These are phyloP conservation scores for Phyto melanocephala DNA, from an alignment of 2,888 invertebrate genomes.

Conservation along the genomic window DNA sequence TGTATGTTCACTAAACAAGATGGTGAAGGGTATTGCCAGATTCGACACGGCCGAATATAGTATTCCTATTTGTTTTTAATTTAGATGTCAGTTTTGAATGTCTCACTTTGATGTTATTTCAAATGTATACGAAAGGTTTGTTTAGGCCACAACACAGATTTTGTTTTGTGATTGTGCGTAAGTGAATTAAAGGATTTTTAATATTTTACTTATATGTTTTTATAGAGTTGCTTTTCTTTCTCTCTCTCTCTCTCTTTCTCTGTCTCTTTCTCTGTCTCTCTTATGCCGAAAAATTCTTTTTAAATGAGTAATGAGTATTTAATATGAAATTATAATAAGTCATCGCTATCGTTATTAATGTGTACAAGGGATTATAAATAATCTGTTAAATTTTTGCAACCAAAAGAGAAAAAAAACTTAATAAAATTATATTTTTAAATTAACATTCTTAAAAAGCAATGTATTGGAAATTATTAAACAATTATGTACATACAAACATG, in stretches of 20 bases:
- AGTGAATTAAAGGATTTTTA: constrained; percentile 14
- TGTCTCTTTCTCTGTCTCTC: too few relatives aligned
- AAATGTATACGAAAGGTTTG: constrained; percentile 26
- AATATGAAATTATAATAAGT: constrained; percentile 74
- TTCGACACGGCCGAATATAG: too few relatives aligned
- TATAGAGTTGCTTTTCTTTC: not conserved
- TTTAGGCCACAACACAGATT: not conserved
- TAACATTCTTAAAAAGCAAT: not conserved
- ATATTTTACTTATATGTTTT: not conserved
- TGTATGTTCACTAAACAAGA: too few relatives aligned
- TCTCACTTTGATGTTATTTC: constrained; percentile 1
- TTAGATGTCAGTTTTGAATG: constrained; percentile 15
- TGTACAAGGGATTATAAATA: constrained; percentile 1
- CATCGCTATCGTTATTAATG: constrained; percentile 66
- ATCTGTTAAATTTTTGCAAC: not conserved
- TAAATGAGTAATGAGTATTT: constrained; percentile 73
- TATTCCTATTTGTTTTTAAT: too few relatives aligned
- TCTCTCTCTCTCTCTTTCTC: too few relatives aligned
- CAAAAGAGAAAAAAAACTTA: not conserved
- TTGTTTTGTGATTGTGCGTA: constrained; percentile 6
- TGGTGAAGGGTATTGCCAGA: too few relatives aligned
- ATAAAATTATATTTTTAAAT: not conserved
- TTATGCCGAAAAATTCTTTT: too few relatives aligned
- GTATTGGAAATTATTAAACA: too few relatives aligned
- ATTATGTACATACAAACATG: too few relatives aligned